Base-by-base conservation (phyloP, 2,888 invertebrate species). In the Hetaerina titia region DNA sequence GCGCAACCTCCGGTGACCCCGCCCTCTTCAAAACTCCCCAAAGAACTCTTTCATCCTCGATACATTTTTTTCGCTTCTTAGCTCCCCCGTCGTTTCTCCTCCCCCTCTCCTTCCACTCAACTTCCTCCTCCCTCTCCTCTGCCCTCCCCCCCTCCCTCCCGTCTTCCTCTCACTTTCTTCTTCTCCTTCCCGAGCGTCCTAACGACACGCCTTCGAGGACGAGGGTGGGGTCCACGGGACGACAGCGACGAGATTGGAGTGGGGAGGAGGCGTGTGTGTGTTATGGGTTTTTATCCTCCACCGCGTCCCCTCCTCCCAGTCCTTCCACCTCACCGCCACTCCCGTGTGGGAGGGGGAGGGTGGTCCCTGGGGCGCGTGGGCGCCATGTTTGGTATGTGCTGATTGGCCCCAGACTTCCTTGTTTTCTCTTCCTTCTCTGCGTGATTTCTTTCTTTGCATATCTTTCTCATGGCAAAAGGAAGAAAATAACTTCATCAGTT, bases 181-280 rank as follows among this genome's bases (percentile, higher is more conserved):
- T 25, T 89, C 60, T 89, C n/a, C 90, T 19, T 57, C 56, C 57
- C 56, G 57, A 5, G 57, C 89, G 56, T 8, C 89, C 57, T 19
- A 13, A n/a, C 22, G 89, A 89, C 89, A 57, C 89, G 19, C 89
- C 89, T 89, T 89, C 60, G n/a, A 89, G 57, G 2, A 90, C 90
- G 90, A 58, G 60, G 90, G 90, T 90, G 90, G 90, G 25, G 90
- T 58, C 60, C 45, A 45, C 45, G 45, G 45, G 90, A 8, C 11
- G 60, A 2, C 22, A 58, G n/a, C n/a, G 45, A 45, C 45, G 57
- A 25, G 89, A 17, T 15, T 60, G 57, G 22, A 25, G 19, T 58
- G 25, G 25, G 57, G n/a, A 9, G 89, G 58, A 19, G 58, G 57
- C 58, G 58, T 25, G 58, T 5, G 17, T 25, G n/a, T 63, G 69